Base-by-base conservation (phyloP, 2,888 invertebrate genomes). In the Liposcelis brunnea region DNA sequence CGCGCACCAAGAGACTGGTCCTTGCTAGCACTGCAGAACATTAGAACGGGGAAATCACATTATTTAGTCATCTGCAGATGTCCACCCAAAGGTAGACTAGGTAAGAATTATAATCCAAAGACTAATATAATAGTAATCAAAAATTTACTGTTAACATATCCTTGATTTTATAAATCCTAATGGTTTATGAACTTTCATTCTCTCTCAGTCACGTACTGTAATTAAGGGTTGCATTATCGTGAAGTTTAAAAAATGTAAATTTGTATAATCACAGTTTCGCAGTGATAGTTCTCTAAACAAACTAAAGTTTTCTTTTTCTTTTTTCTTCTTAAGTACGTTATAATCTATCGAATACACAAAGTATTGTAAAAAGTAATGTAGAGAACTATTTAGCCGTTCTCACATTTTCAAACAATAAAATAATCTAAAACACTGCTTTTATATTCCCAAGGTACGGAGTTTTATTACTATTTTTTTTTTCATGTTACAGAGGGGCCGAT, bases 21-120 rank as follows among this genome's bases (percentile, higher is more conserved):
- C 3, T 66, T 91, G 44, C 64, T 91, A 46, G 91, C 91, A 4
- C 66, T 91, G 48, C 91, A 91, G 64, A 91, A 90, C 60, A 82
- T 87, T 34, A 71, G 90, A 55, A 91, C 90, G 4, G 90, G 90
- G 52, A 91, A 91, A 64, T 89, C 90, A 2, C 90, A 91, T 64
- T 91, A 90, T 60, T 67, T 91, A 52, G 89, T 91, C 52, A 89
- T 91, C 53, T 91, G 91, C 61, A 74, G 85, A 54, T 91, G 91
- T 66, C 84, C 89, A 2, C 81, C 83, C 55, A 75, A 77, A 53
- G 82, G 81, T 58, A 74, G 83, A 59, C 71, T 91, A 61, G 86
- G 86, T 89, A 68, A 70, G 66, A 60, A 49, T 2, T 6, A 26
- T 6, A 26, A 8, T 26, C 4, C 8, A 26, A 6, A 26, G 5